phyloP scores from a whole-genome alignment of 2,797 vertebrate genomes.

The Yasuhikotakia modesta region DNA sequence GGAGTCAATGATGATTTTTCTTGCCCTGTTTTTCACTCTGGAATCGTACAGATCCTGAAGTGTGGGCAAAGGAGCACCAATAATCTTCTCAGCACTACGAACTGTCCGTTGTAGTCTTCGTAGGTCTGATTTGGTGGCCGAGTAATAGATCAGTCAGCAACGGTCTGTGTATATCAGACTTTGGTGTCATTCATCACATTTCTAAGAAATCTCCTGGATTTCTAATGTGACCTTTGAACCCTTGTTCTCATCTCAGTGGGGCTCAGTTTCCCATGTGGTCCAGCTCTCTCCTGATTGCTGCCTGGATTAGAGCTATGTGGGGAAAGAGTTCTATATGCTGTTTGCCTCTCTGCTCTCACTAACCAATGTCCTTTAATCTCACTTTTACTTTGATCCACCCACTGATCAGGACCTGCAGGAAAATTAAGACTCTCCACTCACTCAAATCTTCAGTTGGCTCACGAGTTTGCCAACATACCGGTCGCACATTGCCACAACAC shows the following conservation, averaged over 20 bases:
- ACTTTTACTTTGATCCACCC: conserved; percentile 76
- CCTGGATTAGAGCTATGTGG: conserved; percentile 47
- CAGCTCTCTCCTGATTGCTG: conserved; percentile 57
- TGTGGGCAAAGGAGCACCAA: too few relatives aligned
- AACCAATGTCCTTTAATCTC: conserved; percentile 73
- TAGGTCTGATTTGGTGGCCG: too few relatives aligned
- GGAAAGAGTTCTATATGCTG: conserved; percentile 46
- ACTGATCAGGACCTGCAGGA: conserved; percentile 61
- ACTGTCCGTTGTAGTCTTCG: too few relatives aligned
- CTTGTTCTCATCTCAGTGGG: conserved; percentile 30
- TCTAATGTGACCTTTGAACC: conserved; percentile 46
- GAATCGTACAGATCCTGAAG: too few relatives aligned
- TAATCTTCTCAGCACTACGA: too few relatives aligned
- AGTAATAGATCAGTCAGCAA: conserved; percentile 29
- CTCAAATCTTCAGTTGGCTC: conserved; percentile 70
- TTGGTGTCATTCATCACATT: conserved; percentile 34
- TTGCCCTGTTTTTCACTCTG: too few relatives aligned
- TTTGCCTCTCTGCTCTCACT: conserved; percentile 47
- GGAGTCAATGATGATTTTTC: too few relatives aligned
- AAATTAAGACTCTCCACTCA: conserved; percentile 70
- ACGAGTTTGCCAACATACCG: conserved; percentile 62
- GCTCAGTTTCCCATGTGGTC: conserved; percentile 43
- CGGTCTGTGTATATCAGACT: conserved; percentile 32
- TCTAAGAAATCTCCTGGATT: conserved; percentile 47
- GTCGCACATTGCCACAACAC: conserved; percentile 42